Conservation (phyloP, 2,113 vertebrate species). For the Psilopogon haemacephalus region DNA sequence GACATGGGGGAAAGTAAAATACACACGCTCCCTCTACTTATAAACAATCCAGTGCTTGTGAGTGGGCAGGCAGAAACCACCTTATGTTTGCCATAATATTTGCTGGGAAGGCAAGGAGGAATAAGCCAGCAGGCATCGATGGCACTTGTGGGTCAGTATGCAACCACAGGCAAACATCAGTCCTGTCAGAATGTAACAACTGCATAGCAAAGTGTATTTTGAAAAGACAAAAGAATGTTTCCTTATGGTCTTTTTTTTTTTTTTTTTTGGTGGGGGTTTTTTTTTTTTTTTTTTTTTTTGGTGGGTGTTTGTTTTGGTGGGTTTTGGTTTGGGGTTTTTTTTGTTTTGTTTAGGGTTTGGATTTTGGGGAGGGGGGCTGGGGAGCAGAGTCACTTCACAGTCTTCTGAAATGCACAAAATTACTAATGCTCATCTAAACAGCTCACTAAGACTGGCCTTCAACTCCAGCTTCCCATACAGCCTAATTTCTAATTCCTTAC, state of each 20-base stretch:
- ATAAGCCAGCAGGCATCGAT: not conserved
- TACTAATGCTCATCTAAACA: fast-evolving
- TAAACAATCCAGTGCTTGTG: not conserved
- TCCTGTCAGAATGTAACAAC: not conserved
- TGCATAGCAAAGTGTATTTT: fast-evolving
- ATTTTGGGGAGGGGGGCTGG: too few species aligned
- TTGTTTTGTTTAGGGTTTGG: too few species aligned
- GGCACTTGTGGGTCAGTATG: not conserved
- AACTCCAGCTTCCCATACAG: not conserved
- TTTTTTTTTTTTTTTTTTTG: too few species aligned
- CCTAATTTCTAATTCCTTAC: not conserved
- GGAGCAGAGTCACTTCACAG: not conserved
- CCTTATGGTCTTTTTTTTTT: not conserved
- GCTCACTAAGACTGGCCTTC: not conserved
- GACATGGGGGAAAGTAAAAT: not conserved
- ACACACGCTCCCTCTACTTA: not conserved
- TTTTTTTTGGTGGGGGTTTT: too few species aligned
- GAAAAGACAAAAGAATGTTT: not conserved
- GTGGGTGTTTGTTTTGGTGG: too few species aligned
- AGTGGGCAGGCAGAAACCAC: not conserved
- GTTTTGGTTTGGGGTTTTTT: not conserved
- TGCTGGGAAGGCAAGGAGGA: not conserved
- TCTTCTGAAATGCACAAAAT: not conserved
- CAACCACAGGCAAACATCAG: not conserved
- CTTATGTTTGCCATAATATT: not conserved